Evolutionary conservation across 2,797 vertebrate species (phyloP), one percentile per base, ranked within the genome.

Genomic region (Pelodytes ibericus): DNA sequence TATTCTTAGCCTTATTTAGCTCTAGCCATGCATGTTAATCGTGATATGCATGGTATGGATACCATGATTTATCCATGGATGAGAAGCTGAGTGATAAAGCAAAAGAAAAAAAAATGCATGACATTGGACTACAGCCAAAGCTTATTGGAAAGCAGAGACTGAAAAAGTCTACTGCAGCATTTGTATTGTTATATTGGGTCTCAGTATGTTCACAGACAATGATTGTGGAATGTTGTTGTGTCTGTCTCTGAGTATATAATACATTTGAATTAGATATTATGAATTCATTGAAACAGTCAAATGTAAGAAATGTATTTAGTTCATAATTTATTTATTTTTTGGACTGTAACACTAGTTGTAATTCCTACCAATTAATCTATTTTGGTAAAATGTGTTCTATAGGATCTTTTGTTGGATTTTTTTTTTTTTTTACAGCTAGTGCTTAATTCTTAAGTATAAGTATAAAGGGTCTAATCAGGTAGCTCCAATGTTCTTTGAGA

Each of bases 41-140:
- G 31, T 44, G 25, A 27, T 41, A 36, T 41, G 33, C 33, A 39
- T 58, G 36, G 68, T 58, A 71, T 71, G 53, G 49, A 71, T 71
- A 71, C 68, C 25, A 71, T 71, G 58, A 33, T 71, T 36, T 59
- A 24, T 4, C 68, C 25, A 56, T 29, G 33, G 33, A 59, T 41
- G 56, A 71, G 16, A 71, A 59, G 41, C 59, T 9, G 13, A 44
- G 18, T 44, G 7, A 16, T 9, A 5, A 69, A n/a, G 49, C 20
- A 9, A 41, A 16, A 41, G 24, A 20, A 20, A 15, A 16, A 25
- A 29, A 26, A 65, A 65, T 41, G 2, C 66, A 53, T 16, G 30
- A 29, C 5, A 31, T 36, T 69, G 66, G 66, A 69, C 10, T 15
- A 69, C 22, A 8, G 66, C 66, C 66, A 69, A 36, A 8, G 22